phyloP scores from a whole-genome alignment of 2,113 vertebrate genomes.

The Cyanoramphus novaezelandiae region DNA sequence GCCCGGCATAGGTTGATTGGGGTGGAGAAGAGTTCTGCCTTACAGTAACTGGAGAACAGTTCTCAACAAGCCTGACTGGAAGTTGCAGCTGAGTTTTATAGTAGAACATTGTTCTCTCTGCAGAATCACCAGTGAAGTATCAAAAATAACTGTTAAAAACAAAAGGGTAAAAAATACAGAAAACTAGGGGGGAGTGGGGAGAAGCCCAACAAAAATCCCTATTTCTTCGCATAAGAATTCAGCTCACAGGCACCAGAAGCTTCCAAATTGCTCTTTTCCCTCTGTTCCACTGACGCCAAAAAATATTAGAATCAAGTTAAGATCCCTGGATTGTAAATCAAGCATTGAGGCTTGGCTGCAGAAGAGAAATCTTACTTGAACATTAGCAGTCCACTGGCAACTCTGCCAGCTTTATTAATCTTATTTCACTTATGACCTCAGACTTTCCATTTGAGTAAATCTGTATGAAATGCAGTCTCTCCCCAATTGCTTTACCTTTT shows the following conservation, averaged over 20 bases:
- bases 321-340: conserved; percentile 51
- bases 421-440: conserved; percentile 70
- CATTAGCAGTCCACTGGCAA: conserved; percentile 21
- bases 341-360: not conserved
- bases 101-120: not conserved
- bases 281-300: conserved; percentile 26
- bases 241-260: conserved; percentile 13
- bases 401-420: conserved; percentile 64
- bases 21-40: not conserved
- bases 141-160: not conserved
- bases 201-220: not conserved
- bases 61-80: not conserved
- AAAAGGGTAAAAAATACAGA: not conserved
- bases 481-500: conserved; percentile 31
- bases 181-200: not conserved
- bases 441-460: conserved; percentile 66
- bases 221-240: conserved; percentile 37
- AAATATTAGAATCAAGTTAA: conserved; percentile 58
- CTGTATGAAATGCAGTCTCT: conserved; percentile 40
- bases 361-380: conserved; percentile 45
- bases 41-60: not conserved
- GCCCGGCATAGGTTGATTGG: not conserved
- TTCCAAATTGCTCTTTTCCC: conserved; percentile 47
- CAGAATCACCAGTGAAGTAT: conserved; percentile 11
- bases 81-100: not conserved